phyloP scores from a whole-genome alignment of 2,888 invertebrate species.

The Acleris emargana region DNA sequence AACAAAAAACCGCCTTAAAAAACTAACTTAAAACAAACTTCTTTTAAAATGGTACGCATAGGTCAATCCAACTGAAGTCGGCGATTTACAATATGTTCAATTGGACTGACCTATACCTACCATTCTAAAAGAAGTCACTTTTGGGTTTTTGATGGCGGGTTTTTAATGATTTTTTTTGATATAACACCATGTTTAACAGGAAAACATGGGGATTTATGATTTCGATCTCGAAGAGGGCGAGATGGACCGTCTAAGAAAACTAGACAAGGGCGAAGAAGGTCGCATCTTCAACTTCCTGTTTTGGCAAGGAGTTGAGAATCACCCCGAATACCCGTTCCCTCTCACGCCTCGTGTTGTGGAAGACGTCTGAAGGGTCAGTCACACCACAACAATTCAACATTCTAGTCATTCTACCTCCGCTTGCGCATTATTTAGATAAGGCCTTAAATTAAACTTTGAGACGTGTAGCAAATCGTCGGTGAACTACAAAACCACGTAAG shows the following conservation, averaged over 20 bases:
- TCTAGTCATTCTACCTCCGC: conserved; percentile 53
- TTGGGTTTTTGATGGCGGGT: too few relatives aligned
- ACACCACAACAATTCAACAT: conserved; percentile 31
- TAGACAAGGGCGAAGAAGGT: conserved; percentile 85
- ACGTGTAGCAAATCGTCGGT: too few relatives aligned
- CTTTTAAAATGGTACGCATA: too few relatives aligned
- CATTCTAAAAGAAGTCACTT: too few relatives aligned
- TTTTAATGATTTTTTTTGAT: conserved; percentile 3
- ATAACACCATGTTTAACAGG: conserved; percentile 49
- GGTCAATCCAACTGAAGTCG: too few relatives aligned
- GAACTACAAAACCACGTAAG: too few relatives aligned
- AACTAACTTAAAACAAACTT: too few relatives aligned
- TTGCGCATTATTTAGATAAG: conserved; percentile 5
- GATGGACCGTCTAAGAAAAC: conserved; percentile 74
- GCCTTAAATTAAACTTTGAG: too few relatives aligned
- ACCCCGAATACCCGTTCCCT: conserved; percentile 88
- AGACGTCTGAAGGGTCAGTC: not conserved
- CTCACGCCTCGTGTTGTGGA: conserved; percentile 26
- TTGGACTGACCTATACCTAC: too few relatives aligned
- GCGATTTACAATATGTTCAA: too few relatives aligned
- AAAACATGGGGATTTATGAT: conserved; percentile 88
- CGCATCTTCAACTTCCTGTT: conserved; percentile 88
- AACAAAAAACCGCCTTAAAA: too few relatives aligned
- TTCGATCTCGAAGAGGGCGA: conserved; percentile 84
- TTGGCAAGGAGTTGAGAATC: conserved; percentile 87